Percentiles rank a stretch among this genome's conserved stretches.
phyloP scores from a whole-genome alignment of 2,888 invertebrate species.

The Boloria euphrosyne region DNA sequence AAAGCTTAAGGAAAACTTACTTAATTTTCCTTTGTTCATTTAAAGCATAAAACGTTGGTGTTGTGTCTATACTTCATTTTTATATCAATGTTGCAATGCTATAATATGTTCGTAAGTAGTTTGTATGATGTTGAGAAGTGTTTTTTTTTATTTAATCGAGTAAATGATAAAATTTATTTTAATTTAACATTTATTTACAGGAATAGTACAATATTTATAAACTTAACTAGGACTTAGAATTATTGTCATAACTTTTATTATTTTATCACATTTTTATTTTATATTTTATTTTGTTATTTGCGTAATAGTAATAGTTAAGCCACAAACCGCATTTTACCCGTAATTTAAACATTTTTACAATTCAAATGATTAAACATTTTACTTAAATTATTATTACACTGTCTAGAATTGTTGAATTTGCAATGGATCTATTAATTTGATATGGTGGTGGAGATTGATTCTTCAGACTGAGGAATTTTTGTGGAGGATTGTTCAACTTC shows the following conservation, averaged over 20 bases:
- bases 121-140: too few relatives aligned
- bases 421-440: constrained; percentile 32
- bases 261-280: constrained; percentile 27
- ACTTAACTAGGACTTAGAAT: constrained; percentile 39
- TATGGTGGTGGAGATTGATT: constrained; percentile 40
- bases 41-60: too few relatives aligned
- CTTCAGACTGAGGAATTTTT: constrained; percentile 29
- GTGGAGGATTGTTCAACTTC: constrained; percentile 33
- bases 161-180: neutral
- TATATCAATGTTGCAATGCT: neutral
- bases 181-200: constrained; percentile 36
- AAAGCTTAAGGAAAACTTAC: too few relatives aligned
- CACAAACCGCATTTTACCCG: constrained; percentile 26
- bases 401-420: constrained; percentile 22
- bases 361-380: constrained; percentile 11
- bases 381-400: constrained; percentile 33
- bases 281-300: constrained; percentile 13
- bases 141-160: too few relatives aligned
- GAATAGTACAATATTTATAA: constrained; percentile 25
- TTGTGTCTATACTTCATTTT: neutral
- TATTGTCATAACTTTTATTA: constrained; percentile 37
- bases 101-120: too few relatives aligned
- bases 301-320: constrained; percentile 9
- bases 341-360: constrained; percentile 2
- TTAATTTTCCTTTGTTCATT: too few relatives aligned